Evolutionary conservation across 2,113 vertebrate genomes (phyloP), one percentile per base, ranked within the genome.

Genomic region (Lepisosteus osseus): DNA sequence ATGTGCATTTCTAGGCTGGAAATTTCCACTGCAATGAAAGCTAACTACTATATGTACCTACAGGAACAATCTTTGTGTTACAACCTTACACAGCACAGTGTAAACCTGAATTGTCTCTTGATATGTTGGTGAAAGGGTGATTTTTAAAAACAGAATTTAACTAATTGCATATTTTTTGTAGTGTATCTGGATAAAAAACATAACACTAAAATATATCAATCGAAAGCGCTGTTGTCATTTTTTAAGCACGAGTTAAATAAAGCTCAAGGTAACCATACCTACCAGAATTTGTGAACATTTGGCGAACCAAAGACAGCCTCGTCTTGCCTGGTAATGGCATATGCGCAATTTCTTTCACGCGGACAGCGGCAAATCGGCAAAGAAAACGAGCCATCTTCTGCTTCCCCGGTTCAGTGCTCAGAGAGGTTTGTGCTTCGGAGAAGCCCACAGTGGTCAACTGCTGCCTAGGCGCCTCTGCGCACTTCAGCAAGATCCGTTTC

Each of bases 341-440:
- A 44, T 76, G 45, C 0, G 69, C 15, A 0, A 73, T 65, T 14
- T 42, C 78, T 4, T 68, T 82, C 47, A 79, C 82, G 74, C 83
- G 55, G 1, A 76, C 29, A 4, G 14, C 43, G 40, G 79, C 70
- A 44, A 89, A 59, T 41, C 90, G 84, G 55, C 68, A 13, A 3
- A 86, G 63, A 29, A 85, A 67, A 41, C 87, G 88, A 56, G 90
- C 90, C 90, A 93, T 91, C 77, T 72, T 78, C 14, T 40, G 40
- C 12, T 51, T 29, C 29, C 29, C 29, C 29, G 2, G 29, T 29
- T 29, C 29, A 29, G 29, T 29, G 29, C 29, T 29, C 29, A 29
- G 29, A 29, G 29, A 29, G 29, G 29, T 29, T 29, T 29, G 29
- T 29, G 47, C 5, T 51, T 5, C 47, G 5, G 47, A 51, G 9